These are phyloP conservation scores for Crotalus helleri DNA, from an alignment of 2,113 vertebrate species.

Conservation along the genomic window DNA sequence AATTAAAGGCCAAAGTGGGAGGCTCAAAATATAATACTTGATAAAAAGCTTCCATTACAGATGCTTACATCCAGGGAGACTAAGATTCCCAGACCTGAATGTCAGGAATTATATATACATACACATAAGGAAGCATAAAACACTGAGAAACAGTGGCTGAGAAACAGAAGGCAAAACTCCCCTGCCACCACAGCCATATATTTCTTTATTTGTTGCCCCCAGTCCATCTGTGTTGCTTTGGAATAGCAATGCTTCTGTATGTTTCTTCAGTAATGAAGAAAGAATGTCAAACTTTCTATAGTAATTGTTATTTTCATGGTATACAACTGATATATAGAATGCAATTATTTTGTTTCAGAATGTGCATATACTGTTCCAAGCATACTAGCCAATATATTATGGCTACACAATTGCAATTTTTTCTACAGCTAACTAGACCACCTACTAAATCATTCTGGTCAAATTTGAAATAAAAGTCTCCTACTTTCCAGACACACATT, in stretches of 20 bases:
- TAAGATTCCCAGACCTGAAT: not conserved
- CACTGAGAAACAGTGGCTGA: not conserved
- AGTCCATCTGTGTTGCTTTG: not conserved
- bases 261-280: not conserved
- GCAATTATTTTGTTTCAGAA: not conserved
- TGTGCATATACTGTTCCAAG: not conserved
- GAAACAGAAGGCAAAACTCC: not conserved
- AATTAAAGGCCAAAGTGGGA: not conserved
- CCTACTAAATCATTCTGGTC: not conserved
- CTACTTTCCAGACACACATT: not conserved
- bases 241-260: not conserved
- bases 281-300: not conserved
- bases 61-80: not conserved
- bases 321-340: not conserved
- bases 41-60: not conserved
- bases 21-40: not conserved
- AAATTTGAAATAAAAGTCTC: not conserved
- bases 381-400: not conserved
- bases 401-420: not conserved
- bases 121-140: not conserved
- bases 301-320: not conserved
- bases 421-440: not conserved
- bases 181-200: not conserved
- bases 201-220: not conserved
- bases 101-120: not conserved